Conservation (phyloP, 2,113 vertebrate species). For the Sander vitreus region DNA sequence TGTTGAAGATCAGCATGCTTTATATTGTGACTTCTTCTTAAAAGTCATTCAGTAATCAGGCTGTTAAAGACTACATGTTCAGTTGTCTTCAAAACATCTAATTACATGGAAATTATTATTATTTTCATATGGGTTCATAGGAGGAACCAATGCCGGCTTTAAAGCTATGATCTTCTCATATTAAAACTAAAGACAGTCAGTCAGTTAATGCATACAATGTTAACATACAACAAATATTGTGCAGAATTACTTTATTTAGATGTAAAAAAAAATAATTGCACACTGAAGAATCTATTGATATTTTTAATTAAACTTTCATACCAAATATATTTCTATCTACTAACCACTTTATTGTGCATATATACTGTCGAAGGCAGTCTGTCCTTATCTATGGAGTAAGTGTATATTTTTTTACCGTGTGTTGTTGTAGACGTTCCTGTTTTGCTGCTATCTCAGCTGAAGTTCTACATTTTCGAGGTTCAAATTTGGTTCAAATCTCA, state of each 20-base stretch:
- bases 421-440: slow-evolving; percentile 53
- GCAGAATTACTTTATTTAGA: slow-evolving; percentile 27
- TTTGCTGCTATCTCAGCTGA: slow-evolving; percentile 74
- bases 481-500: slow-evolving; percentile 32
- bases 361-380: slow-evolving; percentile 66
- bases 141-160: background rate
- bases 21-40: background rate
- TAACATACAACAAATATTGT: slow-evolving; percentile 32
- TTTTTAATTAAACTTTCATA: slow-evolving; percentile 65
- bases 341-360: slow-evolving; percentile 76
- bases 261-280: slow-evolving; percentile 33
- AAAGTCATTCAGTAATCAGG: background rate
- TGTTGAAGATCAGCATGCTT: slow-evolving; percentile 11
- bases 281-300: slow-evolving; percentile 25
- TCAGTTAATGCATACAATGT: background rate
- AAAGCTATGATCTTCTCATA: background rate
- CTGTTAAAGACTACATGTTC: background rate
- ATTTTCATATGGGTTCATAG: background rate
- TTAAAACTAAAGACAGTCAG: background rate
- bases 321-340: slow-evolving; percentile 58
- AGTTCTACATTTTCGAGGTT: slow-evolving; percentile 22
- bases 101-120: background rate
- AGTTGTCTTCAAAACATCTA: background rate
- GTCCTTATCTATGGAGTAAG: slow-evolving; percentile 27
- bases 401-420: slow-evolving; percentile 49